These are phyloP conservation scores for Neoseiulus cucumeris DNA, from an alignment of 1,140 invertebrate species.

Conservation along the genomic window DNA sequence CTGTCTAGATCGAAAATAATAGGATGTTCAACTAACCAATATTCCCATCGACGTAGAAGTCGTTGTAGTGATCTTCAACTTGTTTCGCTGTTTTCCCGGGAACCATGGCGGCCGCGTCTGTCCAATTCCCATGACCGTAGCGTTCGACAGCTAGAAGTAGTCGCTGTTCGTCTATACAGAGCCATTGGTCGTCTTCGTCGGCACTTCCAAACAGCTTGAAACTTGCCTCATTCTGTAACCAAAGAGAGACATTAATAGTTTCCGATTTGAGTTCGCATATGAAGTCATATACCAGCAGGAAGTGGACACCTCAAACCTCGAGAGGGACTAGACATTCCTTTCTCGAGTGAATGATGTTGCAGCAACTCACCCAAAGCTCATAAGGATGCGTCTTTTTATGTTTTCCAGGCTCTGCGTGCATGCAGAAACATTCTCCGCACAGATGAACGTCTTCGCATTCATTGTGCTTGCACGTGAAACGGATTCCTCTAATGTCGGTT, in stretches of 20 bases:
- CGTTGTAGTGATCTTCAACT: background rate
- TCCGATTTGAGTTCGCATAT: too few species aligned
- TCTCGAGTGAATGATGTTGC: too few species aligned
- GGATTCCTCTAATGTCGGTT: background rate
- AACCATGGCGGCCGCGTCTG: background rate
- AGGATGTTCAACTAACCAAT: background rate
- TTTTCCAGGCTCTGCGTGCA: background rate
- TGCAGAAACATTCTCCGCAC: background rate
- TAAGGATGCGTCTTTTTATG: background rate
- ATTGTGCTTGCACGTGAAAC: background rate
- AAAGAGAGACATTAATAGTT: too few species aligned
- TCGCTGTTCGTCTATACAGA: background rate
- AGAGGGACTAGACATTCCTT: too few species aligned
- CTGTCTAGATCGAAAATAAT: too few species aligned
- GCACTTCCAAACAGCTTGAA: too few species aligned
- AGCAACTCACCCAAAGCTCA: background rate
- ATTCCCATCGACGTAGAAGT: conserved; percentile 5
- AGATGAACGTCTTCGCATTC: background rate
- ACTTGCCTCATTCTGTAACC: too few species aligned
- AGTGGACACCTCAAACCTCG: too few species aligned
- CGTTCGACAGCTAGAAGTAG: background rate
- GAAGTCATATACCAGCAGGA: too few species aligned
- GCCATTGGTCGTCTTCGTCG: background rate
- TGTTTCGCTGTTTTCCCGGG: background rate
- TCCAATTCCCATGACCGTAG: background rate